Base-by-base conservation (phyloP, 2,797 vertebrate species). In the Trichosurus vulpecula region DNA sequence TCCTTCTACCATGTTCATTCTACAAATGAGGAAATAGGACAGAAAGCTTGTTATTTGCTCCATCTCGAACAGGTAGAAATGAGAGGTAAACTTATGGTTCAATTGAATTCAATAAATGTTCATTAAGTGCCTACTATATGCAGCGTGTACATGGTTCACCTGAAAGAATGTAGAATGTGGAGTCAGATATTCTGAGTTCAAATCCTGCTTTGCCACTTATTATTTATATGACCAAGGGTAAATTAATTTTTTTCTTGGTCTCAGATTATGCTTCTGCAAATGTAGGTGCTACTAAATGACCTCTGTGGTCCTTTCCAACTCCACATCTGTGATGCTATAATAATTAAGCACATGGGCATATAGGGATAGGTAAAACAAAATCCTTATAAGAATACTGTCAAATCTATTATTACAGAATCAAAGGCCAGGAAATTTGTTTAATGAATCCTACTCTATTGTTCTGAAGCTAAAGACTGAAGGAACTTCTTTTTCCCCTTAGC, bases 381-480 rank as follows among this genome's bases (percentile, higher is more conserved):
- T n/a, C 14, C 35, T 74, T 74, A 74, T 19, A 74, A n/a, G 61
- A 74, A n/a, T 74, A n/a, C 61, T n/a, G 61, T 94, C 30, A 41
- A 91, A 10, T 12, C 6, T 2, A n/a, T 29, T 57, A 30, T 61
- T 52, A 61, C 54, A 91, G 74, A 90, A 90, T 90, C 14, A 11
- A 52, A 31, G 47, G 29, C n/a, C 52, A 30, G 22, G 10, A 52
- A 47, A 87, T 9, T 31, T 94, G n/a, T 94, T 54, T 92, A 94
- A 92, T 47, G 93, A 96, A 4, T 54, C 3, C 58, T 27, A 56
- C 27, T 94, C 66, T 25, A 25, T 95, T 93, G 47, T 89, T 58
- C 29, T 96, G 81, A 96, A 94, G 91, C 54, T 47, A 47, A 97
- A 93, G 57, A 93, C 31, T 90, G 14, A 93, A 93, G 55, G 89